A percentile compares a stretch with the other conserved stretches of the same genome.
phyloP scores from a whole-genome alignment of 2,888 invertebrate species.

The Amaurobius ferox region DNA sequence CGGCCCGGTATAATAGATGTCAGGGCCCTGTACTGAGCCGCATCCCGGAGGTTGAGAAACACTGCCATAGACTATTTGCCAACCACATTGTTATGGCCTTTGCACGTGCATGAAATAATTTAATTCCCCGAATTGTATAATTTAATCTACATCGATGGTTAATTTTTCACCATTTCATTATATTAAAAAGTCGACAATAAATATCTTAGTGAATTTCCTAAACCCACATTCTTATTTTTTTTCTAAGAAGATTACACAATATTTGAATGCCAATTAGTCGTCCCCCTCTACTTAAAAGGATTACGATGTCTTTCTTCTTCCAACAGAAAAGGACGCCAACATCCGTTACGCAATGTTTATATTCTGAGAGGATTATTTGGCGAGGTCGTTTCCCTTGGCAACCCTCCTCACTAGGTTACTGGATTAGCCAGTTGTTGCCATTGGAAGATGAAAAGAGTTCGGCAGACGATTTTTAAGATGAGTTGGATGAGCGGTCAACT shows the following conservation, averaged over 20 bases:
- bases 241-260: background rate
- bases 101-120: no score
- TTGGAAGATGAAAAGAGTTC: conserved; percentile 55
- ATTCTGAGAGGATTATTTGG: conserved; percentile 9
- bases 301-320: background rate
- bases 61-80: no score
- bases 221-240: background rate
- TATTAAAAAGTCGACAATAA: no score
- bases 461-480: conserved; percentile 34
- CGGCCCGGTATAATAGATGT: no score
- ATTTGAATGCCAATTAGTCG: background rate
- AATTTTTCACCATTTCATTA: no score
- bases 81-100: no score
- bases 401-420: conserved; percentile 60
- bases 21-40: no score
- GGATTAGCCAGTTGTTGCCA: conserved; percentile 66
- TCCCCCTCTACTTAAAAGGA: background rate
- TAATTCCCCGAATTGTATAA: no score
- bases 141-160: no score
- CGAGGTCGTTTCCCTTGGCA: conserved; percentile 50
- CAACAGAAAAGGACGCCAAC: background rate
- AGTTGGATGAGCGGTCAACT: conserved; percentile 32
- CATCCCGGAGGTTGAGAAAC: no score
- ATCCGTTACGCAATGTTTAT: conserved; percentile 22
- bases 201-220: no score